Evolutionary conservation across 2,797 vertebrate genomes (phyloP).

Genomic region (Ispidina picta): DNA sequence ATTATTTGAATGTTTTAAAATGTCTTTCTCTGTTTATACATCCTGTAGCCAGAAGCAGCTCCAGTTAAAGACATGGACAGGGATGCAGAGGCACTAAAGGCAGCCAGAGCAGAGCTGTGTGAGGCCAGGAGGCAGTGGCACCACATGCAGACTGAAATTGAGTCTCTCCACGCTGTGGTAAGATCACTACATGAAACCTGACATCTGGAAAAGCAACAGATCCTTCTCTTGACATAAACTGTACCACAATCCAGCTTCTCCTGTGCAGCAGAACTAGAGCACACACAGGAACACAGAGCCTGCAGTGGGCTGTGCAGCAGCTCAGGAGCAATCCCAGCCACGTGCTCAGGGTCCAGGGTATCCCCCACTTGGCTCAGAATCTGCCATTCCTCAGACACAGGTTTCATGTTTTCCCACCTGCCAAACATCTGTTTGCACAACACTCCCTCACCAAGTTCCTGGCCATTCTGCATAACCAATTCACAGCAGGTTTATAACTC

Average conservation of each 20-base stretch:
- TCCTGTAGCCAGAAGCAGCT: constrained; percentile 79
- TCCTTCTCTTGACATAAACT: neutral
- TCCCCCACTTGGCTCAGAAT: neutral
- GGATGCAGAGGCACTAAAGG: constrained; percentile 84
- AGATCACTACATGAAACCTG: constrained; percentile 9
- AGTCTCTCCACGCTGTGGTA: constrained; percentile 92
- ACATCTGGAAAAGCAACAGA: neutral
- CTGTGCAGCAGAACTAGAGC: neutral
- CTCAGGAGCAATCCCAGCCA: no score
- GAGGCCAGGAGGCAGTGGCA: constrained; percentile 91
- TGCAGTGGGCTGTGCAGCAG: neutral
- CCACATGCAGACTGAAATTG: constrained; percentile 91
- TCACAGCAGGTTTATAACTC: neutral
- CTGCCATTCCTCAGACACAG: fast-evolving
- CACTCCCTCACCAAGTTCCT: neutral
- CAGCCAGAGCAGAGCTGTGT: constrained; percentile 87
- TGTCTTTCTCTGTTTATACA: neutral
- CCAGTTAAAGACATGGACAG: constrained; percentile 85
- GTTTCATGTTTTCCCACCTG: neutral
- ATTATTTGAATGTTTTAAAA: neutral
- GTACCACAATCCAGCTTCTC: neutral
- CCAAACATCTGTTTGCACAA: neutral
- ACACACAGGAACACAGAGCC: neutral
- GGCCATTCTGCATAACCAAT: neutral
- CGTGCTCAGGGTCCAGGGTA: neutral